Evolutionary conservation across 2,113 vertebrate genomes (phyloP).

Genomic region (Mastomys natalensis): DNA sequence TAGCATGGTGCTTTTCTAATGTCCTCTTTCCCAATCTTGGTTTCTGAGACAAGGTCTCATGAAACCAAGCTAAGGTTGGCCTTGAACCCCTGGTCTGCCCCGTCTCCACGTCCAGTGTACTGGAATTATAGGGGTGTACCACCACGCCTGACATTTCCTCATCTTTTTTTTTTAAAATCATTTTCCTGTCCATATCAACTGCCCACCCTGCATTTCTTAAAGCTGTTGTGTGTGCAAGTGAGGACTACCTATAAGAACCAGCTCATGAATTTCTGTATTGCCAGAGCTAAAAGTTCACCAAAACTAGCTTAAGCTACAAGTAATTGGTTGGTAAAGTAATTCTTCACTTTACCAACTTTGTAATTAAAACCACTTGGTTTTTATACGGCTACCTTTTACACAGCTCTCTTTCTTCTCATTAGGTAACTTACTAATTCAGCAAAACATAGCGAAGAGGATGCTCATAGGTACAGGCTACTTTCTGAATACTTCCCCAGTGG

Average conservation of each 20-base stretch:
- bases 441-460: not conserved
- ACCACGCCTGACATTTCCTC: not conserved
- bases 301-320: constrained; percentile 13
- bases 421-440: not conserved
- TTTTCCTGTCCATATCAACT: not conserved
- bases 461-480: not conserved
- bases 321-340: not conserved
- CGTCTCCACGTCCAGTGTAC: not conserved
- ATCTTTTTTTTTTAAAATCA: not conserved
- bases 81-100: not conserved
- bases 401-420: constrained; percentile 50
- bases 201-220: not conserved
- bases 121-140: not conserved
- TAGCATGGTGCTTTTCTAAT: not conserved
- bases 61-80: not conserved
- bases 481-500: not conserved
- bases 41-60: not conserved
- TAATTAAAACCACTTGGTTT: not conserved
- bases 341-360: constrained; percentile 7
- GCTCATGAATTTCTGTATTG: not conserved
- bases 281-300: not conserved
- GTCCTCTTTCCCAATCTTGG: not conserved
- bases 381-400: constrained; percentile 48
- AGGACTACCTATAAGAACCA: not conserved
- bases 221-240: not conserved